Conservation (phyloP, 2,113 vertebrate genomes). For the Stictonetta naevosa region DNA sequence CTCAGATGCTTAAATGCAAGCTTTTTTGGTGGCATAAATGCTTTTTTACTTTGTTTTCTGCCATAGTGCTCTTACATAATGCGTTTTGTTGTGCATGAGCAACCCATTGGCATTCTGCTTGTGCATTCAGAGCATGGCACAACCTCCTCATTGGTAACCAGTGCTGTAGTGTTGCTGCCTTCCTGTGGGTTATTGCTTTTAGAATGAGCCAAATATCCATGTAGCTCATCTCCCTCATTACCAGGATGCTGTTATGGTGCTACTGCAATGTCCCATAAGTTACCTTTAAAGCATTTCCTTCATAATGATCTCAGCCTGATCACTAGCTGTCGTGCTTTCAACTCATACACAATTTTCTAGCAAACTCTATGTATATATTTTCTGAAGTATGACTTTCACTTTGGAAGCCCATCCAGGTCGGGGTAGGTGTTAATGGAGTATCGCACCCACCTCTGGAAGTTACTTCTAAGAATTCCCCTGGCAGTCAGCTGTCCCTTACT, state of each 20-base stretch:
- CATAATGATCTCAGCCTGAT: fast-evolving
- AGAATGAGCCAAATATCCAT: fast-evolving
- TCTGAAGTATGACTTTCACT: background rate
- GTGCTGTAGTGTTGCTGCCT: background rate
- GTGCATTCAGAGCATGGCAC: background rate
- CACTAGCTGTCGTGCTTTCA: fast-evolving
- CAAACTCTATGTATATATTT: fast-evolving
- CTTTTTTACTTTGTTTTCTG: background rate
- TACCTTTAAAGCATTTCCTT: background rate
- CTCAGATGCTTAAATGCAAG: fast-evolving
- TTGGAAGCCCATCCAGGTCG: fast-evolving
- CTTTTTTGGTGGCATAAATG: background rate
- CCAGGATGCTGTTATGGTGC: background rate
- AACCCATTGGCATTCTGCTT: background rate
- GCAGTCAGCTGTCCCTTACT: background rate
- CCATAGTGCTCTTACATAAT: background rate
- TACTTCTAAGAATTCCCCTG: background rate
- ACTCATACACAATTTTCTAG: background rate
- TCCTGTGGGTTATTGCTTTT: background rate
- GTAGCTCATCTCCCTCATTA: background rate
- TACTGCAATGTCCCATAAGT: fast-evolving
- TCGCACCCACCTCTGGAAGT: background rate
- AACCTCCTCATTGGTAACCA: background rate
- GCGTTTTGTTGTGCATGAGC: background rate
- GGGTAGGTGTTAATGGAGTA: background rate